Conservation (phyloP, 2,797 vertebrate species). For the Xiphophorus birchmanni region DNA sequence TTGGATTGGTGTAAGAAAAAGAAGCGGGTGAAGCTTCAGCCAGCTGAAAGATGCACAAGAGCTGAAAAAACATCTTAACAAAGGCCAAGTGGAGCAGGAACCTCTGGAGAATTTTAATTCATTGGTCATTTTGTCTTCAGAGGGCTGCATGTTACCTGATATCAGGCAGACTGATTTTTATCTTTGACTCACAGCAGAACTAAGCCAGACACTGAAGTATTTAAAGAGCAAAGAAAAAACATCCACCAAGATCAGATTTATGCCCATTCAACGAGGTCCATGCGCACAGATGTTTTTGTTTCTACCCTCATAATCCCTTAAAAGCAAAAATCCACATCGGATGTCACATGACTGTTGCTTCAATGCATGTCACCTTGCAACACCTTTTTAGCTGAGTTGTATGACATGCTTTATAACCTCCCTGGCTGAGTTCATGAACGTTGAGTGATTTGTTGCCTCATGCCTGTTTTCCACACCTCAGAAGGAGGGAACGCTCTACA, state of each 20-base stretch:
- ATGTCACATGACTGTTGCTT: conserved; percentile 53
- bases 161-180: conserved; percentile 83
- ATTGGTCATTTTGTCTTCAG: conserved; percentile 74
- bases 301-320: conserved; percentile 66
- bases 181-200: conserved; percentile 63
- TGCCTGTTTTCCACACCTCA: conserved; percentile 40
- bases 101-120: conserved; percentile 43
- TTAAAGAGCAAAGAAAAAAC: conserved; percentile 73
- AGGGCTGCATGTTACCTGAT: conserved; percentile 76
- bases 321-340: conserved; percentile 64
- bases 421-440: conserved; percentile 45
- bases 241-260: conserved; percentile 70
- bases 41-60: conserved; percentile 70
- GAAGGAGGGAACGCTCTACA: conserved; percentile 39
- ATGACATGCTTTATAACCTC: conserved; percentile 49
- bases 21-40: conserved; percentile 64
- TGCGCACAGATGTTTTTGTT: conserved; percentile 50
- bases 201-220: conserved; percentile 63
- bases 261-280: conserved; percentile 55
- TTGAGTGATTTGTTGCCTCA: conserved; percentile 56
- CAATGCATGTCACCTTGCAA: conserved; percentile 50
- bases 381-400: conserved; percentile 57
- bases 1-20: conserved; percentile 73
- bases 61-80: conserved; percentile 61
- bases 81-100: conserved; percentile 40